Conservation (phyloP, 2,888 invertebrate genomes). For the Drosophila leonis region DNA sequence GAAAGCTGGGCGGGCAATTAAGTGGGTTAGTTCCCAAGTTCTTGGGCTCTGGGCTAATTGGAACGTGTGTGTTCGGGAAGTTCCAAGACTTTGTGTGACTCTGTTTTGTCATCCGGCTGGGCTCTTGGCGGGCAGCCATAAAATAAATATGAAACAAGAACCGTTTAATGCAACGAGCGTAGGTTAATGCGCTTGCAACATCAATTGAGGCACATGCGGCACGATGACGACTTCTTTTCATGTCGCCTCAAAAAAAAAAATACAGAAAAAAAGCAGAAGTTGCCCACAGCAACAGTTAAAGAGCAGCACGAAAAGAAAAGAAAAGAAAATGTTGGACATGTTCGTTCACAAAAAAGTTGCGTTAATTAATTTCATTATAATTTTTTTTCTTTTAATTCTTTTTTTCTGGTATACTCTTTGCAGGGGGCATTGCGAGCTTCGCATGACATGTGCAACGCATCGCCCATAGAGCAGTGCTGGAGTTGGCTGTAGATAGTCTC, state of each 20-base stretch:
- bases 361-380: slow-evolving; percentile 73
- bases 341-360: slow-evolving; percentile 39
- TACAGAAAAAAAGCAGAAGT: not conserved
- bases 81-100: slow-evolving; percentile 4
- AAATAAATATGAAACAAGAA: slow-evolving; percentile 57
- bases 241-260: slow-evolving; percentile 32
- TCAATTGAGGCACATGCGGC: slow-evolving; percentile 54
- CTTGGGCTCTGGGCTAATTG: slow-evolving; percentile 19
- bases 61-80: slow-evolving; percentile 7
- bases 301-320: slow-evolving; percentile 1
- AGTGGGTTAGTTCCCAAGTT: slow-evolving; percentile 14
- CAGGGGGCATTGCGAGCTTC: slow-evolving; percentile 19
- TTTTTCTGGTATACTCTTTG: slow-evolving; percentile 9
- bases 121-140: slow-evolving; percentile 17
- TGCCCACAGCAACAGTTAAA: slow-evolving; percentile 28
- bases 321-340: slow-evolving; percentile 24
- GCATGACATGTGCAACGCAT: slow-evolving; percentile 22
- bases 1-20: slow-evolving; percentile 24
- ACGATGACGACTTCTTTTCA: slow-evolving; percentile 44
- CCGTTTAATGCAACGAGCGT: slow-evolving; percentile 44
- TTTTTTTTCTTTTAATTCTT: slow-evolving; percentile 24
- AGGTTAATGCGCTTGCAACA: slow-evolving; percentile 57
- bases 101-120: slow-evolving; percentile 2
- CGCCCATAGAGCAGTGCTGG: not conserved
- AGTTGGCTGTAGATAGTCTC: not conserved